Percentiles rank a stretch among this genome's conserved stretches.
Evolutionary conservation across 2,113 vertebrate genomes (phyloP).

Genomic region (Neogobius melanostomus): DNA sequence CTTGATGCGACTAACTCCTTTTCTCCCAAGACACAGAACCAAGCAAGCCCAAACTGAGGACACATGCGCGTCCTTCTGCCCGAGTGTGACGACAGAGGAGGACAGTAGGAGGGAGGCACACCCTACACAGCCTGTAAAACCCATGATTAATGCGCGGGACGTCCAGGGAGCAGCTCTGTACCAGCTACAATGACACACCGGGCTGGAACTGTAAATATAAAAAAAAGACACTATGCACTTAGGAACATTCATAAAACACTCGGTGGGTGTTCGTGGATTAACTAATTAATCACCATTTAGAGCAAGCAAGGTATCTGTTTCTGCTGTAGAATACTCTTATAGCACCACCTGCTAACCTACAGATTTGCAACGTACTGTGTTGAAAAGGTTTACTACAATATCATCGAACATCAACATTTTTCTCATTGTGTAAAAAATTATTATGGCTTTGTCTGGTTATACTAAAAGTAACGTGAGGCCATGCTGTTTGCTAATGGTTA

Average conservation of each 20-base stretch:
- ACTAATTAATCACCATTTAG: background rate
- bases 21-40: slow-evolving; percentile 31
- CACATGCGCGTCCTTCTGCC: slow-evolving; percentile 45
- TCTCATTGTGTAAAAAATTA: too few relatives aligned
- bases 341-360: too few relatives aligned
- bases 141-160: slow-evolving; percentile 68
- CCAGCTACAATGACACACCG: slow-evolving; percentile 57
- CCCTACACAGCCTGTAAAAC: slow-evolving; percentile 65
- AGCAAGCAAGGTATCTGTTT: background rate
- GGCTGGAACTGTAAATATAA: slow-evolving; percentile 10
- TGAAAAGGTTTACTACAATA: too few relatives aligned
- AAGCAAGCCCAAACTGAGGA: slow-evolving; percentile 42
- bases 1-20: slow-evolving; percentile 38
- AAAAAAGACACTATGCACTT: slow-evolving; percentile 19
- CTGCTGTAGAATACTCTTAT: too few relatives aligned
- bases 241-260: background rate
- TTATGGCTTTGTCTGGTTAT: too few relatives aligned
- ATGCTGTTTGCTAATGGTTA: background rate
- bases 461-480: background rate
- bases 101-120: slow-evolving; percentile 54
- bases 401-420: too few relatives aligned
- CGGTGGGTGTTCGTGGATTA: background rate
- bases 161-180: slow-evolving; percentile 56
- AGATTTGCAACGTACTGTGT: too few relatives aligned
- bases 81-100: slow-evolving; percentile 47